Conservation (phyloP, 2,888 invertebrate genomes). For the Oscheius sp. region DNA sequence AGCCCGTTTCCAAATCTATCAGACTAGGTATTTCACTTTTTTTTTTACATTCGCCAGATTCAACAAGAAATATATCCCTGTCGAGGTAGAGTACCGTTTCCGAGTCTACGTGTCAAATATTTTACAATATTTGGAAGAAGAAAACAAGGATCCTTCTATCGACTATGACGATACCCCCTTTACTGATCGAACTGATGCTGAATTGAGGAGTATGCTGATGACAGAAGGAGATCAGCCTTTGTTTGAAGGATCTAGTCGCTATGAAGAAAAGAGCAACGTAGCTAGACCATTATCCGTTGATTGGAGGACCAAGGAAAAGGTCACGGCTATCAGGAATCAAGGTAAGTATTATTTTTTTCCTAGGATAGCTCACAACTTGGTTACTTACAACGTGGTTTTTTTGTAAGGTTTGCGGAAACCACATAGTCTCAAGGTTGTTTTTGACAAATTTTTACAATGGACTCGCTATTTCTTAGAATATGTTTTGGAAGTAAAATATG, state of each 20-base stretch:
- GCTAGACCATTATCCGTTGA: too few relatives aligned
- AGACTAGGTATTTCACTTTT: too few relatives aligned
- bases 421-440: too few relatives aligned
- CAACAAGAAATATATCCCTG: neutral
- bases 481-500: too few relatives aligned
- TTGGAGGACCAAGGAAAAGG: conserved; percentile 49
- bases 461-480: too few relatives aligned
- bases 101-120: conserved; percentile 33
- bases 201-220: conserved; percentile 24
- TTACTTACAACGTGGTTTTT: too few relatives aligned
- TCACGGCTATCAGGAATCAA: conserved; percentile 61
- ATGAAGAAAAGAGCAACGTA: too few relatives aligned
- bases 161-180: conserved; percentile 44
- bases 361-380: too few relatives aligned
- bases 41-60: too few relatives aligned
- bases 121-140: conserved; percentile 33
- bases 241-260: neutral
- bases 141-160: conserved; percentile 26
- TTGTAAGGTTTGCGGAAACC: too few relatives aligned
- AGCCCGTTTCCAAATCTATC: neutral
- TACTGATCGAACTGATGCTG: conserved; percentile 40
- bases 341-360: conserved; percentile 30
- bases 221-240: neutral
- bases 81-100: conserved; percentile 24
- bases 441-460: too few relatives aligned